Percentiles rank a stretch among this genome's conserved stretches.
phyloP scores from a whole-genome alignment of 1,140 invertebrate species.

The Paralvinella palmiformis region DNA sequence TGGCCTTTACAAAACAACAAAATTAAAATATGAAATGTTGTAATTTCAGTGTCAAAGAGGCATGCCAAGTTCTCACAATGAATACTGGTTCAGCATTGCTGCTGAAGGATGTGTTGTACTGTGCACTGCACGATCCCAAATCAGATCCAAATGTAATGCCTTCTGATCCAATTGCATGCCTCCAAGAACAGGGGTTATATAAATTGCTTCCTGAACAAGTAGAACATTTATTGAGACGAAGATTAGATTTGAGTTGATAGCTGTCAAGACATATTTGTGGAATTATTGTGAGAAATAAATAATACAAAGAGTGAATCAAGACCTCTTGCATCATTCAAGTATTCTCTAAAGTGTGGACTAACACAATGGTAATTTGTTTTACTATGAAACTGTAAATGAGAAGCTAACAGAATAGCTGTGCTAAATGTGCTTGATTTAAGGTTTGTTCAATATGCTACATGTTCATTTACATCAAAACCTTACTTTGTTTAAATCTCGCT shows the following conservation, averaged over 20 bases:
- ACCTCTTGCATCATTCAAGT: too few relatives aligned
- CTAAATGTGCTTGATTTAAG: too few relatives aligned
- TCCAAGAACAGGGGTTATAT: constrained; percentile 62
- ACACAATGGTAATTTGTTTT: too few relatives aligned
- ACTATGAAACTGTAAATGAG: too few relatives aligned
- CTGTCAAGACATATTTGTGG: background rate
- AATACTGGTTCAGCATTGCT: constrained; percentile 69
- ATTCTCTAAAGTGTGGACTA: too few relatives aligned
- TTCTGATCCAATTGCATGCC: constrained; percentile 49
- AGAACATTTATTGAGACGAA: constrained; percentile 27
- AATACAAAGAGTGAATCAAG: background rate
- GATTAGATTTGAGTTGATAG: constrained; percentile 24
- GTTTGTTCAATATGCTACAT: too few relatives aligned
- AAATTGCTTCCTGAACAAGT: constrained; percentile 58
- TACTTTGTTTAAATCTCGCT: too few relatives aligned
- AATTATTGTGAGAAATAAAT: background rate
- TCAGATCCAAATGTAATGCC: constrained; percentile 45
- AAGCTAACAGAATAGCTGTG: too few relatives aligned
- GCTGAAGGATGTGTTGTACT: constrained; percentile 61
- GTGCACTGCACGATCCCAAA: constrained; percentile 25
- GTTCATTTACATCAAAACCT: too few relatives aligned
- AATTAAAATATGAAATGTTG: background rate
- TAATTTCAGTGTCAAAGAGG: constrained; percentile 67
- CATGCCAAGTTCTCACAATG: constrained; percentile 69
- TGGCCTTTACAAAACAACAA: background rate